phyloP scores from a whole-genome alignment of 2,888 invertebrate genomes.

The Drosophila pegasa region DNA sequence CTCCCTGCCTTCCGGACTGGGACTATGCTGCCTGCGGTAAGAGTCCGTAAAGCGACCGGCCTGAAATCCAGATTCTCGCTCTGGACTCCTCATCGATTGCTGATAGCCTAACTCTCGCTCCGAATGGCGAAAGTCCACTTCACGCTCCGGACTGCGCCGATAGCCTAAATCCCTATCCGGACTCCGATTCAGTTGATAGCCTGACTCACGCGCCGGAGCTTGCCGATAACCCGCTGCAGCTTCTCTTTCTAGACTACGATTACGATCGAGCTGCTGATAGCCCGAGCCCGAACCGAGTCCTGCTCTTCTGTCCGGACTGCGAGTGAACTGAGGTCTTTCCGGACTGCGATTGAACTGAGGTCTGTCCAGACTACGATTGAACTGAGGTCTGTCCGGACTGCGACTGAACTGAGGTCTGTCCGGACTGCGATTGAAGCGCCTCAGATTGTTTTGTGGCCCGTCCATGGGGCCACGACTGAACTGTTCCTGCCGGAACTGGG shows the following conservation, averaged over 20 bases:
- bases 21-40: not conserved
- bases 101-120: not conserved
- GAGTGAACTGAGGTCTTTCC: not conserved
- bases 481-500: constrained; percentile 1
- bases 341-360: not conserved
- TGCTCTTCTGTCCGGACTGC: not conserved
- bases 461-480: not conserved
- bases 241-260: not conserved
- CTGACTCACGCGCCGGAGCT: not conserved
- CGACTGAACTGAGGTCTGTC: not conserved
- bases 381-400: not conserved
- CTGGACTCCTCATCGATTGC: not conserved
- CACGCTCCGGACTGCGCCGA: not conserved
- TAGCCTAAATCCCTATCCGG: not conserved
- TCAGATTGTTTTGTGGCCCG: not conserved
- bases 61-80: not conserved
- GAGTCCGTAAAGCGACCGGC: not conserved
- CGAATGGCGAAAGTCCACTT: not conserved
- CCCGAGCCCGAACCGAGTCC: not conserved
- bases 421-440: constrained; percentile 9
- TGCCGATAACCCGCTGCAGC: not conserved
- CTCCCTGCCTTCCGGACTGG: constrained; percentile 7
- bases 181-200: not conserved
- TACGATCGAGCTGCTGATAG: not conserved
- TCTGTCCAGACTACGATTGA: not conserved